Evolutionary conservation across 2,797 vertebrate genomes (phyloP).

Genomic region (Alcedo quadribrachys): DNA sequence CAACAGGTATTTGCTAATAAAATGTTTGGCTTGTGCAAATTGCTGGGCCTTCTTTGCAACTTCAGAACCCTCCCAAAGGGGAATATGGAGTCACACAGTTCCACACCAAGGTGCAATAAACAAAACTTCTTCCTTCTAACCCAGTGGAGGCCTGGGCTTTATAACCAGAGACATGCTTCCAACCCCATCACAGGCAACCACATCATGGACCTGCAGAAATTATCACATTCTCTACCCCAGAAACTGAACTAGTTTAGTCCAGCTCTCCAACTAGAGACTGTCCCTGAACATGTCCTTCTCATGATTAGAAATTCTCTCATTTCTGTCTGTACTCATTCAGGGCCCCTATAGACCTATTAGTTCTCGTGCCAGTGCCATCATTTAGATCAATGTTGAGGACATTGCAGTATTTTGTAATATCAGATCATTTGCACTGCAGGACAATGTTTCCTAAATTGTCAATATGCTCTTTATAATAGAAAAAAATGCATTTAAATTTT

Average conservation of each 20-base stretch:
- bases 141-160: background rate
- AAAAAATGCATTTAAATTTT: conserved; percentile 41
- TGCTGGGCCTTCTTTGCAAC: background rate
- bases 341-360: conserved; percentile 33
- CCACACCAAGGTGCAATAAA: background rate
- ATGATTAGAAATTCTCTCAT: conserved; percentile 24
- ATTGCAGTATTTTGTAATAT: conserved; percentile 34
- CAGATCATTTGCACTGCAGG: conserved; percentile 3
- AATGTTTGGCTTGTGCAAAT: background rate
- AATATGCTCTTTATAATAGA: conserved; percentile 43
- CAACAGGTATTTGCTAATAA: background rate
- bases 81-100: rapidly evolving
- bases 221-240: background rate
- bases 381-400: conserved; percentile 32
- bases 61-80: background rate
- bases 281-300: conserved; percentile 8
- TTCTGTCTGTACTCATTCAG: conserved; percentile 28
- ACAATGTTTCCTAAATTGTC: conserved; percentile 52
- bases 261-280: background rate
- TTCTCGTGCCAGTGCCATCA: conserved; percentile 23
- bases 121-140: background rate
- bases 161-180: rapidly evolving
- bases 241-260: background rate
- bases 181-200: background rate
- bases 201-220: background rate